A percentile compares a stretch with the other conserved stretches of the same genome.
Evolutionary conservation across 2,797 vertebrate genomes (phyloP).

Genomic region (Paedocypris micromegethes): DNA sequence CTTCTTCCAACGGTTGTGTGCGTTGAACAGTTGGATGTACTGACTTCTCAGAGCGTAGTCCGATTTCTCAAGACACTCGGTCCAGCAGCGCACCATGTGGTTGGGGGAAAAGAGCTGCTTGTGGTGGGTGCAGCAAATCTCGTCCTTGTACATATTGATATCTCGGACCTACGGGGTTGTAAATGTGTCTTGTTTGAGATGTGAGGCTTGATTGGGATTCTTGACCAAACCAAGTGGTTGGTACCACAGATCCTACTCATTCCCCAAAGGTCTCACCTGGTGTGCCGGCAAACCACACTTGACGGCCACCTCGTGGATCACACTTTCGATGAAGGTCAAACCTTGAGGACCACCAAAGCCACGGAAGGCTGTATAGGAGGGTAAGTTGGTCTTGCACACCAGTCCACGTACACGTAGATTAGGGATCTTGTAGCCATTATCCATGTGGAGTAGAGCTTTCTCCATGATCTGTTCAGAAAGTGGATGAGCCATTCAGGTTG

Average conservation of each 20-base stretch:
- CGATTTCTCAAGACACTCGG: constrained; percentile 67
- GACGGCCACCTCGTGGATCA: constrained; percentile 51
- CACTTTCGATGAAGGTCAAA: constrained; percentile 50
- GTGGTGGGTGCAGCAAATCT: constrained; percentile 64
- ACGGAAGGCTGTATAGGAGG: constrained; percentile 53
- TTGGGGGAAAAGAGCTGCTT: constrained; percentile 69
- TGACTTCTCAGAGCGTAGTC: constrained; percentile 56
- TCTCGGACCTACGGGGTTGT: constrained; percentile 65
- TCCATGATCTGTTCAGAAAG: constrained; percentile 48
- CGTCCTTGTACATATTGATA: constrained; percentile 76
- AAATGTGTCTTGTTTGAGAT: background rate
- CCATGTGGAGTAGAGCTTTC: constrained; percentile 56
- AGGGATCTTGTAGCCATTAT: constrained; percentile 54
- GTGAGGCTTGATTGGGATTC: too few relatives aligned
- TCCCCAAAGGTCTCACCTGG: constrained; percentile 33
- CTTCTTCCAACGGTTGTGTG: constrained; percentile 73
- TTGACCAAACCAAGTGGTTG: too few relatives aligned
- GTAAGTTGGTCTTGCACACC: constrained; percentile 52
- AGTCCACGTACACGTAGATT: constrained; percentile 48
- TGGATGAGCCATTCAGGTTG: background rate
- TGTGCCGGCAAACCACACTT: constrained; percentile 47
- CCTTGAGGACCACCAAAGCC: constrained; percentile 56
- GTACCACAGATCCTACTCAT: too few relatives aligned
- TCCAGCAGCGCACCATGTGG: constrained; percentile 72
- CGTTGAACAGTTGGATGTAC: constrained; percentile 61